A percentile compares a stretch with the other conserved stretches of the same genome.
phyloP scores from a whole-genome alignment of 2,888 invertebrate species.

The Zaprionus obscuricornis region DNA sequence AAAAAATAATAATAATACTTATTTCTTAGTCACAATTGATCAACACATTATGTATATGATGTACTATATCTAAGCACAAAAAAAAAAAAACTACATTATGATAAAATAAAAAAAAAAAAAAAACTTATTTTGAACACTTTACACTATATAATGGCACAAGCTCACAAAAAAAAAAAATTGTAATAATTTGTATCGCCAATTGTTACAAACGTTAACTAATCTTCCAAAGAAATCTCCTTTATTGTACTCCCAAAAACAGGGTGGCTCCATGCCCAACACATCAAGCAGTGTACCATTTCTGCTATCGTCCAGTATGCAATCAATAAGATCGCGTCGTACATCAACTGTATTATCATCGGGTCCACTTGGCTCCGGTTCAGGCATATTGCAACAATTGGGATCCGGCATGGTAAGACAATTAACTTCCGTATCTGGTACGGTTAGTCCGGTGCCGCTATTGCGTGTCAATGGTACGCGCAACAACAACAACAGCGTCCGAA shows the following conservation, averaged over 20 bases:
- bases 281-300: constrained; percentile 94
- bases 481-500: constrained; percentile 87
- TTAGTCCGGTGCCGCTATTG: constrained; percentile 86
- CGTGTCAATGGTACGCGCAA: constrained; percentile 85
- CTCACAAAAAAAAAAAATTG: constrained; percentile 30
- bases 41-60: constrained; percentile 13
- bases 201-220: constrained; percentile 67
- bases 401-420: constrained; percentile 96
- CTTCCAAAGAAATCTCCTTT: constrained; percentile 85
- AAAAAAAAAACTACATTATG: not conserved
- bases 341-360: constrained; percentile 88
- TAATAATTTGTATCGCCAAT: constrained; percentile 16
- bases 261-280: constrained; percentile 95
- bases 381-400: constrained; percentile 94
- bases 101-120: not conserved
- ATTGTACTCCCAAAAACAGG: constrained; percentile 86
- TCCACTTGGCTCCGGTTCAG: constrained; percentile 87
- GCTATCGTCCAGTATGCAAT: constrained; percentile 91
- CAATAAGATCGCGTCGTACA: constrained; percentile 89
- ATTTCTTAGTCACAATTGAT: no score
- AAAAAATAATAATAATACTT: constrained; percentile 7
- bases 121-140: not conserved
- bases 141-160: no score
- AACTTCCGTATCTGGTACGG: constrained; percentile 87
- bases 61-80: constrained; percentile 31